A percentile compares a stretch with the other conserved stretches of the same genome.
phyloP scores from a whole-genome alignment of 92 coral and sea anemone genomes.

The Bergia puertoricense region DNA sequence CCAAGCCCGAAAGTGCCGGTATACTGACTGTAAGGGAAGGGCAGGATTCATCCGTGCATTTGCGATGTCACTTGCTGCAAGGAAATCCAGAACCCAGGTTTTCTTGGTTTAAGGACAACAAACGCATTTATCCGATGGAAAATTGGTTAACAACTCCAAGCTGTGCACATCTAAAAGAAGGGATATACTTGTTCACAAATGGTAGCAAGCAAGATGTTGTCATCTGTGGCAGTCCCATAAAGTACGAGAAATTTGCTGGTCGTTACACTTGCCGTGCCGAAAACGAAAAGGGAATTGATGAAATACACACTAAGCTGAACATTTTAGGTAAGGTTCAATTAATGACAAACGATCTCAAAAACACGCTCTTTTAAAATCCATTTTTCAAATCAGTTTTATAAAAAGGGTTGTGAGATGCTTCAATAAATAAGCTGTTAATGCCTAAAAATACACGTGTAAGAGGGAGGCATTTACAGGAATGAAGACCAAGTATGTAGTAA shows the following conservation, averaged over 20 bases:
- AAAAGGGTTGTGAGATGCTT: too few relatives aligned
- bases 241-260: background rate
- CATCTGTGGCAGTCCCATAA: background rate
- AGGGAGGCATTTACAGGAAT: too few relatives aligned
- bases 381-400: too few relatives aligned
- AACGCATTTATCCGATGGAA: background rate
- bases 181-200: background rate
- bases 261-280: background rate
- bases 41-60: background rate
- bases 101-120: background rate
- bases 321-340: background rate
- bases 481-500: too few relatives aligned
- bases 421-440: too few relatives aligned
- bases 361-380: too few relatives aligned
- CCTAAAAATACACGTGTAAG: too few relatives aligned
- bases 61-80: constrained; percentile 6
- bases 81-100: background rate
- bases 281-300: background rate
- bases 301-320: background rate
- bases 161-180: background rate
- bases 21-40: background rate
- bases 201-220: background rate
- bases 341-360: too few relatives aligned
- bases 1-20: background rate
- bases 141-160: background rate